Base-by-base conservation (phyloP, 92 coral and sea anemone genomes). In the Isaurus tuberculatus region DNA sequence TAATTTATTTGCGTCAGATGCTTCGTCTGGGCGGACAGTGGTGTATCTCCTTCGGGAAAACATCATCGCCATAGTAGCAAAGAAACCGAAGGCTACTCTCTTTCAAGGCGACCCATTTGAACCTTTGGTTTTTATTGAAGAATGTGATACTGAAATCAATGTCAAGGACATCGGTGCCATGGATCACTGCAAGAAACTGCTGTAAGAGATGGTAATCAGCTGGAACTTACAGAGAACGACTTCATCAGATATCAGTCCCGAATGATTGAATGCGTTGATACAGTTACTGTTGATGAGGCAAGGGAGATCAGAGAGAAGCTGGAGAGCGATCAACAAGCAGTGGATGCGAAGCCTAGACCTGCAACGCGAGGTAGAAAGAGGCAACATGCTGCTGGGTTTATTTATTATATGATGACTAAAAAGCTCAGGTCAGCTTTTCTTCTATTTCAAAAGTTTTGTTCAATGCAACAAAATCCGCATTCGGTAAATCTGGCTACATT, bases 251-350 rank as follows among this genome's bases (percentile, higher is more conserved):
- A 49, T 49, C 49, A 33, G 84, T 40, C 71, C 14, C 11, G 68
- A 55, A 20, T 23, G 84, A 79, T 79, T 79, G 72, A 79, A 79
- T 79, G 83, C 25, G 72, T 79, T 15, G 84, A 79, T 60, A 40
- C 72, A 5, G 72, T 33, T 53, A 79, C 71, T 25, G 34, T 74
- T 48, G 80, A 44, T 11, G 80, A 74, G 65, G 64, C 80, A 63
- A 63, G 69, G 33, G 69, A 13, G 32, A 27, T 27, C 8, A 25
- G 69, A n/a, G 69, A 63, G 69, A 14, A 23, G 5, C 11, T 22
- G 31, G 69, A 25, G 32, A 63, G 20, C 23, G 64, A 57, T 57
- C 22, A 57, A 13, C 64, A 57, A 13, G 64, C 20, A 57, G 64
- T 5, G 23, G 23, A 19, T 13, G 64, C 23, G 69, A 63, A 14